Percentiles rank a stretch among this genome's conserved stretches.
phyloP scores from a whole-genome alignment of 2,113 vertebrate species.

The Stegostoma tigrinum region DNA sequence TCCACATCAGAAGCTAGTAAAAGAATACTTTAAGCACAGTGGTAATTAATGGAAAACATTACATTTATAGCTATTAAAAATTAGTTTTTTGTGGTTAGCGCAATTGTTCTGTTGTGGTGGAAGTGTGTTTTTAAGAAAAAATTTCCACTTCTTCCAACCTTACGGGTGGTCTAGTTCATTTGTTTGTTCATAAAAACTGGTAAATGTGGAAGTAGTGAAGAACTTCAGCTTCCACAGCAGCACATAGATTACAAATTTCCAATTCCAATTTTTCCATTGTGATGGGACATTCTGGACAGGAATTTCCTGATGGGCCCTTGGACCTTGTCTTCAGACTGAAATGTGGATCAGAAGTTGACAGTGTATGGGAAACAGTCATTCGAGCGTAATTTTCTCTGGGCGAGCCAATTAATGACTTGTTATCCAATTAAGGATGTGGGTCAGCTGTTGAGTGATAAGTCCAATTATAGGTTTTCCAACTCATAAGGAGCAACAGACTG shows the following conservation, averaged over 20 bases:
- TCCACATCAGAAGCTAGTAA: not conserved
- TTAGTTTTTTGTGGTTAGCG: not conserved
- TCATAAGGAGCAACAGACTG: not conserved
- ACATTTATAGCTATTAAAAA: not conserved
- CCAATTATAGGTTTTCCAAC: not conserved
- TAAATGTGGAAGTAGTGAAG: not conserved
- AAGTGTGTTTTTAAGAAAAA: conserved; percentile 14
- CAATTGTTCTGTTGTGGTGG: not conserved
- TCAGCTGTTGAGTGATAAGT: not conserved
- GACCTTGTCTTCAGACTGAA: not conserved
- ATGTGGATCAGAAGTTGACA: not conserved
- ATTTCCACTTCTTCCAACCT: not conserved
- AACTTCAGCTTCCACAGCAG: not conserved
- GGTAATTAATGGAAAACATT: not conserved
- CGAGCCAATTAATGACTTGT: not conserved
- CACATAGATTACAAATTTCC: not conserved
- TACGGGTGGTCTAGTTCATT: conserved; percentile 25
- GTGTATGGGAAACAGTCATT: not conserved
- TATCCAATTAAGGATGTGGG: not conserved
- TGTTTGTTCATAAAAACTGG: conserved; percentile 19
- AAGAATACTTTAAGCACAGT: not conserved
- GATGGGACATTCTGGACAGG: not conserved
- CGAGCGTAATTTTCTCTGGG: not conserved
- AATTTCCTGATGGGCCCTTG: not conserved
- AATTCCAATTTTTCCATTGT: not conserved